Percentiles rank a stretch among this genome's conserved stretches.
Evolutionary conservation across 2,797 vertebrate genomes (phyloP).

Genomic region (Pseudochaenichthys georgianus): DNA sequence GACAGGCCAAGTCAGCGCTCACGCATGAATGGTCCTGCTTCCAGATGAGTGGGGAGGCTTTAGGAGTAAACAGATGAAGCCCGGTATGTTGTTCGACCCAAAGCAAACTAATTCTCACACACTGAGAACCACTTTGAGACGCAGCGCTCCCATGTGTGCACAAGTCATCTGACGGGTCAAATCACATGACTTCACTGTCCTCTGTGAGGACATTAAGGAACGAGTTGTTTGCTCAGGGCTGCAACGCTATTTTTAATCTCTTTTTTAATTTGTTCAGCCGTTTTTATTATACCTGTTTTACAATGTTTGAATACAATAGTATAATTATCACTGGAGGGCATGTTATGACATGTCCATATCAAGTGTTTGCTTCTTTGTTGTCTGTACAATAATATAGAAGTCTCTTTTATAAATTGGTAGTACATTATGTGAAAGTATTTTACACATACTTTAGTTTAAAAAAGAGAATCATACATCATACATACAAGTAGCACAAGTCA

Average conservation of each 20-base stretch:
- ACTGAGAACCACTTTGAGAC: not conserved
- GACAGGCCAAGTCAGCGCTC: slow-evolving; percentile 39
- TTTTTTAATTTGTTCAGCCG: no score
- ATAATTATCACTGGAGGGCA: not conserved
- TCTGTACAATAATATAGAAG: not conserved
- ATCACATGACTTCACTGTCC: slow-evolving; percentile 56
- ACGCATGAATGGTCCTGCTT: not conserved
- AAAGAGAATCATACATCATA: not conserved
- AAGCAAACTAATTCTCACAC: not conserved
- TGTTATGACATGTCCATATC: not conserved
- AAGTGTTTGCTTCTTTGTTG: not conserved
- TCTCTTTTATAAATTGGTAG: not conserved
- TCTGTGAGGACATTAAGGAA: slow-evolving; percentile 17
- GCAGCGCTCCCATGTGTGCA: slow-evolving; percentile 3
- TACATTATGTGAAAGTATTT: not conserved
- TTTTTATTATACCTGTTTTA: not conserved
- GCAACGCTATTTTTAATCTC: not conserved
- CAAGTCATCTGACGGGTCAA: slow-evolving; percentile 51
- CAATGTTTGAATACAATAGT: not conserved
- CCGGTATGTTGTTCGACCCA: not conserved
- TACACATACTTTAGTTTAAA: not conserved
- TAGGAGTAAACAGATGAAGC: slow-evolving; percentile 11
- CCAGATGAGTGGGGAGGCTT: slow-evolving; percentile 15
- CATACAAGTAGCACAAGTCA: not conserved
- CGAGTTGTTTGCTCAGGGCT: slow-evolving; percentile 4